A percentile compares a stretch with the other conserved stretches of the same genome.
These are phyloP conservation scores for Enteromius fasciolatus DNA, from an alignment of 2,797 vertebrate genomes.

Conservation along the genomic window DNA sequence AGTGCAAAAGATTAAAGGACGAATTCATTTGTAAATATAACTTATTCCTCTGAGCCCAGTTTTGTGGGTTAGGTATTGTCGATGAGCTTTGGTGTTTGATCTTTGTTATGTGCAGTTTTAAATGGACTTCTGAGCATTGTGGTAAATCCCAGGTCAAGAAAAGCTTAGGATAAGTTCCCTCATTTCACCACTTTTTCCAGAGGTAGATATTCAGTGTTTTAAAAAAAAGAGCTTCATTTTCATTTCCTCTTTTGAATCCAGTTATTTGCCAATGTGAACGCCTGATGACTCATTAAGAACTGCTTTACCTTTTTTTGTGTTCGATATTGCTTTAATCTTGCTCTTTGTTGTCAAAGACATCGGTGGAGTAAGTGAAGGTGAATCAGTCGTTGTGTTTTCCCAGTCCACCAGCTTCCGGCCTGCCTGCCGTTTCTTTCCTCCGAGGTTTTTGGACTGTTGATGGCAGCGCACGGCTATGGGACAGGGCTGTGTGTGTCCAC, in stretches of 20 bases:
- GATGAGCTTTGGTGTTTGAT: constrained; percentile 60
- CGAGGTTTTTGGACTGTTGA: constrained; percentile 30
- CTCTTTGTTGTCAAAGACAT: constrained; percentile 50
- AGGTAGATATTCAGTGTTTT: constrained; percentile 48
- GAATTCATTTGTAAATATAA: constrained; percentile 79
- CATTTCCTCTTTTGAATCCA: constrained; percentile 32
- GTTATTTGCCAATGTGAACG: constrained; percentile 39
- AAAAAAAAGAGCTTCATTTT: constrained; percentile 12
- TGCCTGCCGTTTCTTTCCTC: constrained; percentile 24
- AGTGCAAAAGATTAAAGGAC: constrained; percentile 59
- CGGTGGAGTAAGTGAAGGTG: constrained; percentile 41
- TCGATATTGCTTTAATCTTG: constrained; percentile 56
- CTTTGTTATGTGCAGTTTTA: constrained; percentile 61
- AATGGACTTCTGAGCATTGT: constrained; percentile 64
- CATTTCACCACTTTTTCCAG: constrained; percentile 47
- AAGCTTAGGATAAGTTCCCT: constrained; percentile 46
- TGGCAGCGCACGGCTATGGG: constrained; percentile 19
- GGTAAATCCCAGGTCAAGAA: constrained; percentile 47
- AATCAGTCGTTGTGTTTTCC: constrained; percentile 47
- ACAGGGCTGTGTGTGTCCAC: background rate
- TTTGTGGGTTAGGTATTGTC: constrained; percentile 68
- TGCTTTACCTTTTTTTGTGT: constrained; percentile 54
- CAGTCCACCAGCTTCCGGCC: constrained; percentile 29
- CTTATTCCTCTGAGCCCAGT: constrained; percentile 75
- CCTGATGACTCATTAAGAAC: constrained; percentile 38